A percentile compares a stretch with the other conserved stretches of the same genome.
Conservation (phyloP, 2,797 vertebrate genomes). For the Typhlichthys eigenmanni region DNA sequence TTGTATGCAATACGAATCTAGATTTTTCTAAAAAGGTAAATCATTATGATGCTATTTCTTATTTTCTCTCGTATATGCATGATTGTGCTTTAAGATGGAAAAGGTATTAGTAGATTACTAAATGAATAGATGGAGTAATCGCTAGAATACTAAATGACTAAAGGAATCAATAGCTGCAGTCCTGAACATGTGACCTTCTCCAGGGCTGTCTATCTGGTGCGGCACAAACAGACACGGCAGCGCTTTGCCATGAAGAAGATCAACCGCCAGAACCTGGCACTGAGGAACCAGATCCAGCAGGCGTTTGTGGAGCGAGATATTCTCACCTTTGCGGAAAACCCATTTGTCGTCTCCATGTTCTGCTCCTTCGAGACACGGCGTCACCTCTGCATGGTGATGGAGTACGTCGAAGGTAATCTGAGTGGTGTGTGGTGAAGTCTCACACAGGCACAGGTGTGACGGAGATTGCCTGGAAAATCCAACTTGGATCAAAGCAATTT, state of each 20-base stretch:
- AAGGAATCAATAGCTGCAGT: too few relatives aligned
- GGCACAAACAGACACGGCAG: conserved; percentile 91
- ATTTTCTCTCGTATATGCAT: too few relatives aligned
- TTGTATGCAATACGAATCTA: too few relatives aligned
- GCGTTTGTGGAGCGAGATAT: conserved; percentile 97
- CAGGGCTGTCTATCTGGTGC: conserved; percentile 93
- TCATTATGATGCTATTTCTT: too few relatives aligned
- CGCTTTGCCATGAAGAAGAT: conserved; percentile 99
- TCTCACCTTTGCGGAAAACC: conserved; percentile 96
- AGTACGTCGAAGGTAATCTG: conserved; percentile 93
- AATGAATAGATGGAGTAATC: too few relatives aligned
- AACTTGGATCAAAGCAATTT: neutral
- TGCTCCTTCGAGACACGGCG: conserved; percentile 95
- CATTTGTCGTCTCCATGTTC: conserved; percentile 98
- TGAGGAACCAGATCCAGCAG: conserved; percentile 98
- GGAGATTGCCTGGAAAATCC: neutral
- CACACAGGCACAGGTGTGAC: neutral
- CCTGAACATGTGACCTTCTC: conserved; percentile 11
- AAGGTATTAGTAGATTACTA: too few relatives aligned
- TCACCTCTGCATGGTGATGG: conserved; percentile 98
- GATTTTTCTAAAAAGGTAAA: too few relatives aligned
- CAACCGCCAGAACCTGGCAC: conserved; percentile 95
- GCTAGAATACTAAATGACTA: too few relatives aligned
- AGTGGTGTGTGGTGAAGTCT: neutral
- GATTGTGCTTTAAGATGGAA: too few relatives aligned